Conservation (phyloP, 2,888 invertebrate species). For the Parnassius apollo region DNA sequence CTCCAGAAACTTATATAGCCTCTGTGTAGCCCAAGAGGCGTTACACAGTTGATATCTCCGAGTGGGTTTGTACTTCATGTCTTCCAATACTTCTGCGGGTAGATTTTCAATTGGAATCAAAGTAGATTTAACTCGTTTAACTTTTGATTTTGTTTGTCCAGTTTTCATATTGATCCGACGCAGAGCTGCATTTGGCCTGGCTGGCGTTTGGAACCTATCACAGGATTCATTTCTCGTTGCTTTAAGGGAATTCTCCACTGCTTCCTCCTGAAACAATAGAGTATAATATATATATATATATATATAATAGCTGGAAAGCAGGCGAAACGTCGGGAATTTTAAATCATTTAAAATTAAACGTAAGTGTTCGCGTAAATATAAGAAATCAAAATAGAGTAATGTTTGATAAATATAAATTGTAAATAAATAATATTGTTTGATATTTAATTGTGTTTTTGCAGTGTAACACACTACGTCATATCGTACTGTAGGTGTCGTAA, state of each 20-base stretch:
- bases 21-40: constrained; percentile 67
- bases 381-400: not conserved
- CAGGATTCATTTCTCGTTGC: constrained; percentile 33
- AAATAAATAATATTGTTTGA: too few relatives aligned
- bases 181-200: constrained; percentile 36
- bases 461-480: too few relatives aligned
- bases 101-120: constrained; percentile 39
- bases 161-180: constrained; percentile 31
- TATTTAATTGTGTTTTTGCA: too few relatives aligned
- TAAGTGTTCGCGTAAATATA: not conserved
- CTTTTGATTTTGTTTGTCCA: constrained; percentile 40
- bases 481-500: too few relatives aligned
- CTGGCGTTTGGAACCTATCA: constrained; percentile 49
- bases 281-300: too few relatives aligned
- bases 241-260: constrained; percentile 47
- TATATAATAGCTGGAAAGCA: too few relatives aligned
- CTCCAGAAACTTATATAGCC: constrained; percentile 65
- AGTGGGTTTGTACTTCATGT: constrained; percentile 68
- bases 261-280: constrained; percentile 46
- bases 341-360: too few relatives aligned
- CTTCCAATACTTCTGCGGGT: constrained; percentile 54
- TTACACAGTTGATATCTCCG: constrained; percentile 59
- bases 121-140: constrained; percentile 37
- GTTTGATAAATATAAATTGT: too few relatives aligned
- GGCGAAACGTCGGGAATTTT: too few relatives aligned